These are phyloP conservation scores for Cygnus buccinator DNA, from an alignment of 2,113 vertebrate species.

Conservation along the genomic window DNA sequence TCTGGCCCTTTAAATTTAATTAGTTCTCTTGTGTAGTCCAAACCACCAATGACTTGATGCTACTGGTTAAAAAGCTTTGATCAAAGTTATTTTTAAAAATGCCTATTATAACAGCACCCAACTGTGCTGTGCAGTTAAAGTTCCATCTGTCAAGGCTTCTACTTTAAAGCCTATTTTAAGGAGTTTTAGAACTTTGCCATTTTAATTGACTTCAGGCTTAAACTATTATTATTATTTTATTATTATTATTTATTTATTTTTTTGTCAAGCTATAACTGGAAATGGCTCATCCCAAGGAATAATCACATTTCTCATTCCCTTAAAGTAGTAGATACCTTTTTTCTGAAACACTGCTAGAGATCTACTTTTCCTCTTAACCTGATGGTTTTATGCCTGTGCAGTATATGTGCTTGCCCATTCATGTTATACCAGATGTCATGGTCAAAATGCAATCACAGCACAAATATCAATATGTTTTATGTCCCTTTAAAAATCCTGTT, in stretches of 20 bases:
- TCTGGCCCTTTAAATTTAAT: constrained; percentile 57
- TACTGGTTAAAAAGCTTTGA: constrained; percentile 53
- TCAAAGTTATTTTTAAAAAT: neutral
- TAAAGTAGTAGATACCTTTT: neutral
- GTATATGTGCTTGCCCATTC: neutral
- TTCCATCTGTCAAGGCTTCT: neutral
- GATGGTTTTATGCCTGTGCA: neutral
- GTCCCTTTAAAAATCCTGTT: neutral
- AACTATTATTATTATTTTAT: neutral
- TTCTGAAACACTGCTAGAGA: neutral
- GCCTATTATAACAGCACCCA: neutral
- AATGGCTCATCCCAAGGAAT: neutral
- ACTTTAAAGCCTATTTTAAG: neutral
- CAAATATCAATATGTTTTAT: neutral
- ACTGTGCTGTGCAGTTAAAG: neutral
- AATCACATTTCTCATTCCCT: neutral
- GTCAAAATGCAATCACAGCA: neutral
- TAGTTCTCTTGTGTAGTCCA: constrained; percentile 40
- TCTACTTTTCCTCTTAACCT: neutral
- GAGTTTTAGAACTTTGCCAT: neutral
- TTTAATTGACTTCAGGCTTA: constrained; percentile 10
- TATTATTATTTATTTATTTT: neutral
- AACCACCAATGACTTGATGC: neutral
- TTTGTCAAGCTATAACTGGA: neutral
- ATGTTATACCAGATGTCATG: neutral